Evolutionary conservation across 2,888 invertebrate species (phyloP).

Genomic region (Calephelis perditalis): DNA sequence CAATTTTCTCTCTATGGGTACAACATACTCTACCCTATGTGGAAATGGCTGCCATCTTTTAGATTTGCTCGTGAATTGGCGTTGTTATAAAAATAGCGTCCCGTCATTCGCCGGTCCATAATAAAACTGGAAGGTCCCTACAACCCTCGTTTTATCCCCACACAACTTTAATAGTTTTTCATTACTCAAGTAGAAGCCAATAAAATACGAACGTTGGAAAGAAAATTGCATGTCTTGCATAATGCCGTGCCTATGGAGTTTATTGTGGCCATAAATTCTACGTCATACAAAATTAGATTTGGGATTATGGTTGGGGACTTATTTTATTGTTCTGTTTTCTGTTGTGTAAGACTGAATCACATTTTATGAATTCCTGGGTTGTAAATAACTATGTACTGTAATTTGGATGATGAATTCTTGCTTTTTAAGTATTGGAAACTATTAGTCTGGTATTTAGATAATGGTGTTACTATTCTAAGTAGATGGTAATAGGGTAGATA

Average conservation of each 20-base stretch:
- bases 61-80: conserved; percentile 59
- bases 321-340: conserved; percentile 16
- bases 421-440: no score
- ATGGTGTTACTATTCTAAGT: no score
- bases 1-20: no score
- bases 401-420: no score
- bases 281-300: conserved; percentile 52
- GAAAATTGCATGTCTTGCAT: conserved; percentile 74
- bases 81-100: conserved; percentile 58
- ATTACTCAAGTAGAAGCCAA: conserved; percentile 74
- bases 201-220: conserved; percentile 68
- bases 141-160: conserved; percentile 67
- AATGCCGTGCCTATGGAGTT: conserved; percentile 50
- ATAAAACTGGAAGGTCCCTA: conserved; percentile 67
- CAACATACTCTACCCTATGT: no score
- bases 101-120: conserved; percentile 55
- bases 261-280: conserved; percentile 52
- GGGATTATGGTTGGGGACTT: conserved; percentile 27
- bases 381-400: not conserved
- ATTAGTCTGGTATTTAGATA: no score
- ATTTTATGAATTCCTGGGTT: not conserved
- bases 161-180: conserved; percentile 74
- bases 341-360: conserved; percentile 12
- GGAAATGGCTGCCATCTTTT: conserved; percentile 24
- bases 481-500: no score